A percentile compares a stretch with the other conserved stretches of the same genome.
Evolutionary conservation across 2,113 vertebrate species (phyloP).

Genomic region (Prietella phreatophila): DNA sequence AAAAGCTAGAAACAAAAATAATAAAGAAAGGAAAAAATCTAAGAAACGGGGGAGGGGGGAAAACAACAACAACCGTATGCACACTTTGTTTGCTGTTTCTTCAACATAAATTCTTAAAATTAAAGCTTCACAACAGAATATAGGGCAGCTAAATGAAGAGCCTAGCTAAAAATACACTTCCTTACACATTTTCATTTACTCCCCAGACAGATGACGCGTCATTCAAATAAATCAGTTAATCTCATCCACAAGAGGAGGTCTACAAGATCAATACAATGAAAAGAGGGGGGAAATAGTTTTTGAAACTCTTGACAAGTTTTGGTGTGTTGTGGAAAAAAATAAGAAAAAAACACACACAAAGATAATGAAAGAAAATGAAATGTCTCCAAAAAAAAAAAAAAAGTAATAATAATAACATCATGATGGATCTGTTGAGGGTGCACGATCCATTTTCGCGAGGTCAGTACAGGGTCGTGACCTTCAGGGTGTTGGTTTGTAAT

Average conservation of each 20-base stretch:
- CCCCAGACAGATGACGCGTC: slow-evolving; percentile 48
- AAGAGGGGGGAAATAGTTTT: slow-evolving; percentile 47
- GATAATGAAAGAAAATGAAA: not conserved
- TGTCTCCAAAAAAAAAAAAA: slow-evolving; percentile 20
- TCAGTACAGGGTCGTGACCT: slow-evolving; percentile 55
- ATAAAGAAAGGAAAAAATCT: slow-evolving; percentile 49
- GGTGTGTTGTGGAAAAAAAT: slow-evolving; percentile 41
- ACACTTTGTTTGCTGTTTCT: slow-evolving; percentile 53
- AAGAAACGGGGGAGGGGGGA: slow-evolving; percentile 29
- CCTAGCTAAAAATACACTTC: slow-evolving; percentile 64
- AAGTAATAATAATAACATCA: slow-evolving; percentile 16
- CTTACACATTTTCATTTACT: slow-evolving; percentile 61
- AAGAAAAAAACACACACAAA: slow-evolving; percentile 9
- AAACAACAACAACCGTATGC: slow-evolving; percentile 59
- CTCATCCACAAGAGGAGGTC: slow-evolving; percentile 53
- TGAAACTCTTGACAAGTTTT: slow-evolving; percentile 46
- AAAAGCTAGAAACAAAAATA: slow-evolving; percentile 58
- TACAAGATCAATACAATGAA: slow-evolving; percentile 51
- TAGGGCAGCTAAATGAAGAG: slow-evolving; percentile 55
- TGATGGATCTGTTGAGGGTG: slow-evolving; percentile 48
- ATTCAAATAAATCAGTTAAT: slow-evolving; percentile 48
- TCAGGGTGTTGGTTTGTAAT: slow-evolving; percentile 19
- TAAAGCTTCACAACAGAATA: slow-evolving; percentile 71
- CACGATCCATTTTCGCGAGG: slow-evolving; percentile 51
- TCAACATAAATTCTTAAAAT: slow-evolving; percentile 63